Conservation (phyloP, 2,888 invertebrate genomes). For the Alsophila aescularia region DNA sequence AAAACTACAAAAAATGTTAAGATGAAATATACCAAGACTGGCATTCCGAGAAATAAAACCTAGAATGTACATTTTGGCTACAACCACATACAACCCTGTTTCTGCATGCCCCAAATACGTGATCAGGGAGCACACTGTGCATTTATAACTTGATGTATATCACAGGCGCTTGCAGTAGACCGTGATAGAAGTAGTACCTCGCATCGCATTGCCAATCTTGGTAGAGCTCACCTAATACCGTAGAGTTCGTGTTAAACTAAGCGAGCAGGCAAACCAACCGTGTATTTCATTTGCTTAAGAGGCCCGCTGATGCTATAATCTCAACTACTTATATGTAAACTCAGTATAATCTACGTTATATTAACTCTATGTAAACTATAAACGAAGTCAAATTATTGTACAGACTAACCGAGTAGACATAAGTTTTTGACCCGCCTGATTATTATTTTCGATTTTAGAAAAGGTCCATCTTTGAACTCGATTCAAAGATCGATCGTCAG, state of each 20-base stretch:
- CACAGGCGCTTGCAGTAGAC: too few species aligned
- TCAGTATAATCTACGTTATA: background rate
- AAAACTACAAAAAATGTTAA: background rate
- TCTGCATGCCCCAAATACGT: too few species aligned
- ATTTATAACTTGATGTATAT: too few species aligned
- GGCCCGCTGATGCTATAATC: background rate
- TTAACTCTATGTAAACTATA: background rate
- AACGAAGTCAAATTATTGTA: too few species aligned
- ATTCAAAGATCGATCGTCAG: too few species aligned
- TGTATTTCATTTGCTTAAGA: constrained; percentile 24
- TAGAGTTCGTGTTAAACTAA: background rate
- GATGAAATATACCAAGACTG: background rate
- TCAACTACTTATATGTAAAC: background rate
- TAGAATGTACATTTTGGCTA: too few species aligned
- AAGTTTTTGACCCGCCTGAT: background rate
- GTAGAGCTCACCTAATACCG: background rate
- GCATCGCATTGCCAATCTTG: background rate
- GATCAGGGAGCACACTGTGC: too few species aligned
- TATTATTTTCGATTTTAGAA: background rate
- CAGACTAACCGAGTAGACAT: background rate
- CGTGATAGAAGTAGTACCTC: too few species aligned
- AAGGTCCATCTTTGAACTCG: background rate
- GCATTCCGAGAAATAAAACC: too few species aligned
- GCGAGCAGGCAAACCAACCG: constrained; percentile 21
- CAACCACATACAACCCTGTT: too few species aligned